Base-by-base conservation (phyloP, 30 jellyfish, hydroid and myxozoan species). In the Pelagia noctiluca region DNA sequence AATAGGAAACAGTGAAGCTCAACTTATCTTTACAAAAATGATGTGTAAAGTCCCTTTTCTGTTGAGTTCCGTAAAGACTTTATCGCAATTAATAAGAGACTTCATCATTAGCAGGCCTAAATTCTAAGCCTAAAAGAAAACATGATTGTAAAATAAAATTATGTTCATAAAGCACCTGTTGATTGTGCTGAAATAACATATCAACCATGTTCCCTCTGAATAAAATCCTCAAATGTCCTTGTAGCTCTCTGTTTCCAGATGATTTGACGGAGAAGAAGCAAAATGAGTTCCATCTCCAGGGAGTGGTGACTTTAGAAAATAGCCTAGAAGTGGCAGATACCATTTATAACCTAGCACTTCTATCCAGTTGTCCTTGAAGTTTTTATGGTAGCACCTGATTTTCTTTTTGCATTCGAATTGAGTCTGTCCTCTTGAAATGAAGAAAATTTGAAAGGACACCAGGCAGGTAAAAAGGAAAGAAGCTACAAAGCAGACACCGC, bases 381-480 rank as follows among this genome's bases (percentile, higher is more conserved):
- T 73, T 49, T 31, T 71, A 12, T 61, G 63, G 57, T 85, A 92
- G 50, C 86, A 84, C 25, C 25, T 24, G 38, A 92, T 35, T 79
- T 85, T 86, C 82, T 92, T 92, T 70, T 87, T 81, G 73, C 98
- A 92, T 70, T 92, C 98, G 75, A 92, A 92, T 77, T 92, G 98
- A 21, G 98, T 92, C 78, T 92, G 98, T 2, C 98, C 98, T n/a
- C 96, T 71, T 30, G 90, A 78, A n/a, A 92, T 86, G 86, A 92
- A 92, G 76, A 85, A 92, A 23, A 85, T 50, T 66, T 92, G 98
- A 50, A 92, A 92, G 22, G 95, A 71, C 88, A 92, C 26, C 57
- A 92, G 84, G 42, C 92, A 80, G n/a, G 98, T 53, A 76, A 92
- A 92, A 63, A 92, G 86, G 48, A 92, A 78, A 87, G 75, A 50